Base-by-base conservation (phyloP, 2,888 invertebrate species). In the Odontothrips loti region DNA sequence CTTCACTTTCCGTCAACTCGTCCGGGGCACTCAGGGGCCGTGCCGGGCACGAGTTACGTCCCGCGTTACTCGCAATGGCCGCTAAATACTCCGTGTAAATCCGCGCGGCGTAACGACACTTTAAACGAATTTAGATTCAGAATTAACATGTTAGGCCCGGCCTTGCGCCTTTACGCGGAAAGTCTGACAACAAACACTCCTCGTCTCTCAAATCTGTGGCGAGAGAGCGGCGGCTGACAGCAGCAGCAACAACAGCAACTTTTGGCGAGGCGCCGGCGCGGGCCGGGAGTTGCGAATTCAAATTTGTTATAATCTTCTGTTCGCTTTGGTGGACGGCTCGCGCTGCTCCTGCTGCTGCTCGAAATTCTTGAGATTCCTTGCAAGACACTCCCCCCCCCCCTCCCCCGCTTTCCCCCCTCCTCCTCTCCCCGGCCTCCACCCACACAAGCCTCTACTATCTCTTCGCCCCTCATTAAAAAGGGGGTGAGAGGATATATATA, bases 291-390 rank as follows among this genome's bases (percentile, higher is more conserved):
- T 23, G 68, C n/a, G 68, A n/a, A 68, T 68, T 23, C 23, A 75
- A 75, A 75, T 75, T 75, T 75, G 68, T 75, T 75, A 12, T 75
- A 75, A 75, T 75, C 68, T 75, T 27, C 20, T 58, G 58, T 9
- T 27, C 23, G 68, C 27, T 58, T 58, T 58, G n/a, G 58, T 17
- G 58, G 58, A 17, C 68, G 58, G 58, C 58, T 15, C 20, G 58
- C 51, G 51, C 68, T 27, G 23, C 68, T 27, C 15, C 68, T 27
- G 27, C 68, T 9, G 68, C 23, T 27, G 23, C 23, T 75, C 23
- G 23, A 27, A 1, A 75, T 75, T 75, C 68, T 27, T 27, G 68
- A 27, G 68, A 75, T 75, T 23, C 68, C 68, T 23, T 27, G 68
- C 68, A 27, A 75, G 68, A 27, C 68, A 12, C 68, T 75, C 23